These are phyloP conservation scores for Vespertilio murinus DNA, from an alignment of 2,797 vertebrate species.

Conservation along the genomic window DNA sequence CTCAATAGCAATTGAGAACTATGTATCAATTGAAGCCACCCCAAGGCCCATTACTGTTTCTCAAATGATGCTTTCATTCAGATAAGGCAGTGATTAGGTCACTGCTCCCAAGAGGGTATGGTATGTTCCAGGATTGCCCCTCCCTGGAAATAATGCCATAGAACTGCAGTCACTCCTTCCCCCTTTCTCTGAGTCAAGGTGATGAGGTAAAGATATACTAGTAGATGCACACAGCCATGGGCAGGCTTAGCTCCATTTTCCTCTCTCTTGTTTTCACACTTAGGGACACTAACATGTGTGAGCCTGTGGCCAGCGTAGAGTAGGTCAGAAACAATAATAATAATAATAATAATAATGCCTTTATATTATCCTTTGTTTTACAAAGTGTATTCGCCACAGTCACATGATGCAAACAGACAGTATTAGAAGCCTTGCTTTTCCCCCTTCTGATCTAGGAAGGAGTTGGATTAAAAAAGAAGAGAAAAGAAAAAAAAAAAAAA, in stretches of 20 bases:
- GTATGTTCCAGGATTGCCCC: constrained; percentile 79
- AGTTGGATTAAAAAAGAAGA: neutral
- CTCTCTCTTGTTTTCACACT: neutral
- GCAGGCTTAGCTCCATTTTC: neutral
- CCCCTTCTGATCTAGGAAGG: neutral
- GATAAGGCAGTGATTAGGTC: constrained; percentile 88
- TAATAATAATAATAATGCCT: neutral
- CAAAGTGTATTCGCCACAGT: neutral
- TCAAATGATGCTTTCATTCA: constrained; percentile 87
- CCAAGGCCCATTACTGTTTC: constrained; percentile 84
- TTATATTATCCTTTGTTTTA: neutral
- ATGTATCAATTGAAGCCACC: constrained; percentile 81
- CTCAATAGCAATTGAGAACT: constrained; percentile 83
- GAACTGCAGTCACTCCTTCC: neutral
- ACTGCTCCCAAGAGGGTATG: constrained; percentile 79
- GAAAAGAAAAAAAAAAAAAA: neutral
- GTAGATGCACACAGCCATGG: neutral
- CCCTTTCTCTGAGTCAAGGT: neutral
- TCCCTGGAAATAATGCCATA: constrained; percentile 71
- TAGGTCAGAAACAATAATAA: neutral
- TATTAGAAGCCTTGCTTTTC: neutral
- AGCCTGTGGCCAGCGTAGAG: neutral
- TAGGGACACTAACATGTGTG: neutral
- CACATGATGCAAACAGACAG: neutral
- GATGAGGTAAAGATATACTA: neutral